A percentile compares a stretch with the other conserved stretches of the same genome.
phyloP scores from a whole-genome alignment of 2,888 invertebrate genomes.

The Caenorhabditis parvicauda region DNA sequence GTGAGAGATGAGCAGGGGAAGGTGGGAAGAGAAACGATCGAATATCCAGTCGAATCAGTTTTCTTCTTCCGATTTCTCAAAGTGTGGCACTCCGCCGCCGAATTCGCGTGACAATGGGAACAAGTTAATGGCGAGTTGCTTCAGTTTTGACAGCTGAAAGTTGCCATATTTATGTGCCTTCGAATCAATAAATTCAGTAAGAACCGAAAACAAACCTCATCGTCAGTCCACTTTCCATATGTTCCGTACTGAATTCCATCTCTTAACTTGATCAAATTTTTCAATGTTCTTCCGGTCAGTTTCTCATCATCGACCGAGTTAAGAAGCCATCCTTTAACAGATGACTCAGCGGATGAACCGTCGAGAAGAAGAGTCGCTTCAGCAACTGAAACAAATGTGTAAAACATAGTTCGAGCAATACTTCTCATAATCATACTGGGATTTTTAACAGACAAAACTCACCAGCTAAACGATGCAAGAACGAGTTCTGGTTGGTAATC shows the following conservation, averaged over 20 bases:
- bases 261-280: conserved; percentile 33
- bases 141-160: conserved; percentile 16
- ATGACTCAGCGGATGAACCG: conserved; percentile 8
- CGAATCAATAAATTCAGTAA: too few relatives aligned
- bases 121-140: conserved; percentile 23
- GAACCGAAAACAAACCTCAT: conserved; percentile 30
- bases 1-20: too few relatives aligned
- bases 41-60: too few relatives aligned
- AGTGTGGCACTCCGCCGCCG: conserved; percentile 44
- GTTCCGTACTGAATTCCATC: conserved; percentile 45
- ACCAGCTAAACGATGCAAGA: conserved; percentile 79
- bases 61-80: too few relatives aligned
- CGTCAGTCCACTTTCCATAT: conserved; percentile 44
- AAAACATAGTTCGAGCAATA: neutral
- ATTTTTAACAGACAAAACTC: conserved; percentile 3
- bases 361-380: conserved; percentile 26
- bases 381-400: conserved; percentile 23
- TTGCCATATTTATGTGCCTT: too few relatives aligned
- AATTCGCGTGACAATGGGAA: conserved; percentile 35
- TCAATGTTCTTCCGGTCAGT: conserved; percentile 23
- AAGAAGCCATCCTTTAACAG: conserved; percentile 32
- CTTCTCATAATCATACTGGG: neutral
- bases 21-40: too few relatives aligned
- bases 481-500: conserved; percentile 69
- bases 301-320: conserved; percentile 33